Conservation (phyloP, 2,113 vertebrate genomes). For the Nannospalax galili region DNA sequence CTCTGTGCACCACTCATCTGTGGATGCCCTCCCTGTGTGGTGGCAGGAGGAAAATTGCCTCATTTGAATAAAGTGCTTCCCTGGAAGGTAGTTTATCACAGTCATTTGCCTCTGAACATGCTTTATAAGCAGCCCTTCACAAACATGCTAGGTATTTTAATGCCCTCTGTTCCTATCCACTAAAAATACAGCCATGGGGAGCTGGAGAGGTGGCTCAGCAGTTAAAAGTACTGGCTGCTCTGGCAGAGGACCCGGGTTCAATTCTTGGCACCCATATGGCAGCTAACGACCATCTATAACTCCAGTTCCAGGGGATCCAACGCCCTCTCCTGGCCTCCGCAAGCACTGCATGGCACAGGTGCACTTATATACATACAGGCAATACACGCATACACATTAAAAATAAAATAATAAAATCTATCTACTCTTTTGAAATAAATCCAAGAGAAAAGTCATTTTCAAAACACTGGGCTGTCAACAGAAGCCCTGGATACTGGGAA, state of each 20-base stretch:
- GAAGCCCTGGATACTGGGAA: background rate
- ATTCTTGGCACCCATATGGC: too few relatives aligned
- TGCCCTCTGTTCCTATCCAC: background rate
- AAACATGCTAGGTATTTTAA: background rate
- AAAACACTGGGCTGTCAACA: background rate
- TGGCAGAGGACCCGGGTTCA: too few relatives aligned
- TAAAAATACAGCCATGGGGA: too few relatives aligned
- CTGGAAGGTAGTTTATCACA: background rate
- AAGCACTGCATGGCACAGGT: too few relatives aligned
- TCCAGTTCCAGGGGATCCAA: too few relatives aligned
- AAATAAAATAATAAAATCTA: too few relatives aligned
- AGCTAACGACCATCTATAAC: too few relatives aligned
- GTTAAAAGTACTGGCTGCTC: too few relatives aligned
- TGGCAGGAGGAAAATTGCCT: slow-evolving; percentile 47
- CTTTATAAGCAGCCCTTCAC: background rate
- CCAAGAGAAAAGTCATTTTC: background rate
- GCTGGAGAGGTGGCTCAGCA: too few relatives aligned
- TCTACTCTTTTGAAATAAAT: slow-evolving; percentile 25
- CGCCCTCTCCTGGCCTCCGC: too few relatives aligned
- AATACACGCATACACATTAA: too few relatives aligned
- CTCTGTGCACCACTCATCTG: background rate
- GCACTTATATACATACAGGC: too few relatives aligned
- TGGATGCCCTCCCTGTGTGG: background rate
- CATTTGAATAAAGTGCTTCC: slow-evolving; percentile 18
- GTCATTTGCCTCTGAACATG: slow-evolving; percentile 3